phyloP scores from a whole-genome alignment of 1,140 invertebrate species.

The Apis laboriosa region DNA sequence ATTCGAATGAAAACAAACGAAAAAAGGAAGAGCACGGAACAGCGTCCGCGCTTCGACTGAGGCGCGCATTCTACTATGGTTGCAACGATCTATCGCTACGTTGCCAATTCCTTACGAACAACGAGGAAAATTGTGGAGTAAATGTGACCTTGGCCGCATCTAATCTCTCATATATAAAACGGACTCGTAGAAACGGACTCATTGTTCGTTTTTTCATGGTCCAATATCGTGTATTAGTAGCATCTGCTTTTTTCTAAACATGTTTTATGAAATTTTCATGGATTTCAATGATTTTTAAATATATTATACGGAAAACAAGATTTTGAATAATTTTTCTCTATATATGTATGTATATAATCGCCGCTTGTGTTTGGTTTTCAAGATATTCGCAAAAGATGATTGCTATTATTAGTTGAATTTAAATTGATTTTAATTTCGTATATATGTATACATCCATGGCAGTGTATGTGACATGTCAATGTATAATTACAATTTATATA shows the following conservation, averaged over 20 bases:
- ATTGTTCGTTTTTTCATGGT: background rate
- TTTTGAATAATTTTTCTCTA: too few relatives aligned
- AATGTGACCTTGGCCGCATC: slow-evolving; percentile 24
- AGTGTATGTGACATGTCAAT: too few relatives aligned
- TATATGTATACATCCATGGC: too few relatives aligned
- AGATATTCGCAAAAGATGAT: too few relatives aligned
- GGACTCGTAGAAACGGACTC: background rate
- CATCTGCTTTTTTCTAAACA: background rate
- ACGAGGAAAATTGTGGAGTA: slow-evolving; percentile 39
- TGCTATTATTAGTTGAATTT: too few relatives aligned
- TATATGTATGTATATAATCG: too few relatives aligned
- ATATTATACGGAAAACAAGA: too few relatives aligned
- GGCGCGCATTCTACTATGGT: background rate
- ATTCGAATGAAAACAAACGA: background rate
- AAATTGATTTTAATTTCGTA: too few relatives aligned
- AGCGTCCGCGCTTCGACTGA: slow-evolving; percentile 38
- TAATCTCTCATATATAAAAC: slow-evolving; percentile 8
- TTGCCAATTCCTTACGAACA: slow-evolving; percentile 41
- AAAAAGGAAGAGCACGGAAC: slow-evolving; percentile 14
- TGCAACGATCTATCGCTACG: slow-evolving; percentile 40
- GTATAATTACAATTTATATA: too few relatives aligned
- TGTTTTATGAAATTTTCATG: background rate
- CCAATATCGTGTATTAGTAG: background rate
- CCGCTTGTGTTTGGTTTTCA: too few relatives aligned
- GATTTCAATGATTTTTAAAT: too few relatives aligned